Conservation (phyloP, 2,797 vertebrate species). For the Stomatorhinus walkeri region DNA sequence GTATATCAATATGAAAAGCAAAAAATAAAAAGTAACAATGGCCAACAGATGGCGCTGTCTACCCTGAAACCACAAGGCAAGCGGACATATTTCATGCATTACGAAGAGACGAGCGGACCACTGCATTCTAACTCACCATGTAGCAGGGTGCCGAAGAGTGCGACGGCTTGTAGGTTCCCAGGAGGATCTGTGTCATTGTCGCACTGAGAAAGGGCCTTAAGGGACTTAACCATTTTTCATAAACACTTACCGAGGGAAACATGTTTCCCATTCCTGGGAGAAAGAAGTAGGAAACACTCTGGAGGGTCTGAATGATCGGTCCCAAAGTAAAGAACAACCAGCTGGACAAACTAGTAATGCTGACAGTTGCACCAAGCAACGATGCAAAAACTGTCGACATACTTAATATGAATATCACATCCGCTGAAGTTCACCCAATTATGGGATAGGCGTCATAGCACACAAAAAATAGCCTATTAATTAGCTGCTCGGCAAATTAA, state of each 20-base stretch:
- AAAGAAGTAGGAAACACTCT: neutral
- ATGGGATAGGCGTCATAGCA: neutral
- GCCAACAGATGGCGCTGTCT: constrained; percentile 7
- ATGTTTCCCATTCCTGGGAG: neutral
- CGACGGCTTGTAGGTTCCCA: neutral
- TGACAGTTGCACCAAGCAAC: neutral
- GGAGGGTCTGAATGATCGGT: neutral
- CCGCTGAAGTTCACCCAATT: neutral
- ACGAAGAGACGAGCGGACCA: neutral
- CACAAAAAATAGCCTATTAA: neutral
- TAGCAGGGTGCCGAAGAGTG: neutral
- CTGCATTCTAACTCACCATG: neutral
- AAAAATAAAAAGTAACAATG: neutral
- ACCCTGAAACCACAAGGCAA: neutral
- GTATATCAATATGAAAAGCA: neutral
- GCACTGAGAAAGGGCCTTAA: neutral
- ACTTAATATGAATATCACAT: neutral
- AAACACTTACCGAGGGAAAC: neutral
- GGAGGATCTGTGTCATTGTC: neutral
- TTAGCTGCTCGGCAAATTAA: neutral
- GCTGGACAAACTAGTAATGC: neutral
- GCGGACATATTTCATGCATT: neutral
- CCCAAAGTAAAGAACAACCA: neutral
- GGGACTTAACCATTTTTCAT: neutral
- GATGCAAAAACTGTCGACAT: neutral